Percentiles rank a stretch among this genome's conserved stretches.
Conservation (phyloP, 2,113 vertebrate genomes). For the Ibidorhyncha struthersii region DNA sequence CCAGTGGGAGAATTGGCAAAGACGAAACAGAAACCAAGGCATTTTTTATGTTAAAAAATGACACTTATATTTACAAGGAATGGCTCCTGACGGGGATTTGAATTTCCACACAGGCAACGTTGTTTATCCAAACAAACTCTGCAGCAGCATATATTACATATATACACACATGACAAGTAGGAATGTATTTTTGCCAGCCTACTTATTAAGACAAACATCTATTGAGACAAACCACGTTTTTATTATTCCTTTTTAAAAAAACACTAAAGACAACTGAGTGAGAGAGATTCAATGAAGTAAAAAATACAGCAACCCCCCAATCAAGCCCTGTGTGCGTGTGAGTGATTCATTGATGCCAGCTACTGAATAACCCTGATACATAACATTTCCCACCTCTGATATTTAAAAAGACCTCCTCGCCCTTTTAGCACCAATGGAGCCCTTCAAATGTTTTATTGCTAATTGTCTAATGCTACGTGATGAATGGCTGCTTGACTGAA, state of each 20-base stretch:
- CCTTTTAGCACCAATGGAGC: conserved; percentile 35
- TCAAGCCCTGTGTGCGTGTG: not conserved
- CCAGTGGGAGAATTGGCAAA: conserved; percentile 23
- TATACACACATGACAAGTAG: conserved; percentile 36
- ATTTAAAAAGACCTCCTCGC: not conserved
- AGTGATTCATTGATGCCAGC: conserved; percentile 41
- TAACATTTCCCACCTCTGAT: conserved; percentile 32
- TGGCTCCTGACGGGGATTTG: conserved; percentile 38
- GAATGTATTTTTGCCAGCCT: conserved; percentile 16
- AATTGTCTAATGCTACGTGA: conserved; percentile 62
- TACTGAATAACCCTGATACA: conserved; percentile 18
- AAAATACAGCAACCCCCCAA: not conserved
- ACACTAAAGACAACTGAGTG: conserved; percentile 58
- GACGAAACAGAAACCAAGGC: conserved; percentile 24
- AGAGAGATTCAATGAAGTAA: conserved; percentile 22
- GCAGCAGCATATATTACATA: conserved; percentile 43
- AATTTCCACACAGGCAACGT: not conserved
- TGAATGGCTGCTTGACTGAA: conserved; percentile 48
- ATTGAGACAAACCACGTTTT: conserved; percentile 50
- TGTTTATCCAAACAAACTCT: conserved; percentile 38
- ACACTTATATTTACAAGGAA: conserved; percentile 44
- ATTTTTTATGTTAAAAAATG: conserved; percentile 39
- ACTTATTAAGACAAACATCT: conserved; percentile 38
- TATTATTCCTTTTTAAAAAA: not conserved
- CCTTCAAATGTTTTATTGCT: conserved; percentile 59